Percentiles rank a stretch among this genome's conserved stretches.
Conservation (phyloP, 2,797 vertebrate species). For the Amblyraja radiata region DNA sequence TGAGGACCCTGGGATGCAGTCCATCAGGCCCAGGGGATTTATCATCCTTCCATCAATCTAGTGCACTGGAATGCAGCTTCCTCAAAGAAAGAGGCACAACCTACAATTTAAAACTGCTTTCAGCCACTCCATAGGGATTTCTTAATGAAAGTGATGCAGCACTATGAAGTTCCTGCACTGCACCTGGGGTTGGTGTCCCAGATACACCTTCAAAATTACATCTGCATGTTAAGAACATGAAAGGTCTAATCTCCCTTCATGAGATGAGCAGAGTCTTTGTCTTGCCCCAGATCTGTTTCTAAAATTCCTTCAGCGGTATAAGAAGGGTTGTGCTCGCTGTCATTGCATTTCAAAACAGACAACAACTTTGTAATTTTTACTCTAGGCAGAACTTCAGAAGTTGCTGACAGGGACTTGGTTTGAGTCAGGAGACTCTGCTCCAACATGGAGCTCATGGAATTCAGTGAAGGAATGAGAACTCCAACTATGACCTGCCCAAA, state of each 20-base stretch:
- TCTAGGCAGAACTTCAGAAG: too few species aligned
- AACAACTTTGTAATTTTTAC: too few species aligned
- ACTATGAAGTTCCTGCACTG: neutral
- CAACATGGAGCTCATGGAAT: too few species aligned
- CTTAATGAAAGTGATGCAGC: neutral
- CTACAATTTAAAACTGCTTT: neutral
- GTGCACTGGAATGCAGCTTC: neutral
- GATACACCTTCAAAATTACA: neutral
- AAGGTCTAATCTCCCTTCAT: neutral
- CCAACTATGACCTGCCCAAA: too few species aligned
- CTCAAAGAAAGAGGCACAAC: neutral
- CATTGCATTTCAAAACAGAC: too few species aligned
- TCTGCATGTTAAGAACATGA: neutral
- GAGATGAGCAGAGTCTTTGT: neutral
- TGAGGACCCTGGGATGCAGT: too few species aligned
- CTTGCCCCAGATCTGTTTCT: neutral
- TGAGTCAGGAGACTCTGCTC: too few species aligned
- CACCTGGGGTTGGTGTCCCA: neutral
- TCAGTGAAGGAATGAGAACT: too few species aligned
- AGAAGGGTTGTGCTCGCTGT: too few species aligned
- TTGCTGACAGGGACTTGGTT: too few species aligned
- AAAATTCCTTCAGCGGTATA: neutral
- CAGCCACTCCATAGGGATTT: neutral
- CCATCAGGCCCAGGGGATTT: too few species aligned
- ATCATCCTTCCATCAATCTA: too few species aligned